Evolutionary conservation across 2,888 invertebrate genomes (phyloP).

Genomic region (Minunthozetes semirufus): DNA sequence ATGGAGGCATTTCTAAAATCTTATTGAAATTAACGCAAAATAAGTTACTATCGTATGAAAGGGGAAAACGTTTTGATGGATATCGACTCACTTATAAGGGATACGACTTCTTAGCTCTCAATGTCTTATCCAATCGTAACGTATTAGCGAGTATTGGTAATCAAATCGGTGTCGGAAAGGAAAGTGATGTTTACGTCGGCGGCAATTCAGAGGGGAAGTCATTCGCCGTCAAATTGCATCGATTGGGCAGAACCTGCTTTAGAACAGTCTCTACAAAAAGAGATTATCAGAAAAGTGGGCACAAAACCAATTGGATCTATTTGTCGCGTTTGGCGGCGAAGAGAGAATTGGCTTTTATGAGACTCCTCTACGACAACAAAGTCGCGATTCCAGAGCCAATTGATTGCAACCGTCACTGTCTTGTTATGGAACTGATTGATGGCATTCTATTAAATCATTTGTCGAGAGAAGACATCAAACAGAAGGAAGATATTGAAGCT

Average conservation of each 20-base stretch:
- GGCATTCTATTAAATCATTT: slow-evolving; percentile 50
- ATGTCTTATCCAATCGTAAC: slow-evolving; percentile 70
- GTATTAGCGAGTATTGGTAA: slow-evolving; percentile 83
- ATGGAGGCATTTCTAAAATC: slow-evolving; percentile 77
- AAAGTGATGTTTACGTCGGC: slow-evolving; percentile 91
- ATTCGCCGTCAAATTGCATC: slow-evolving; percentile 70
- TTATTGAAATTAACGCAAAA: slow-evolving; percentile 84
- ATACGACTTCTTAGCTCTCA: slow-evolving; percentile 92
- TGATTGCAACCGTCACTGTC: slow-evolving; percentile 86
- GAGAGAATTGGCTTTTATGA: slow-evolving; percentile 96
- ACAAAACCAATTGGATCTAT: slow-evolving; percentile 89
- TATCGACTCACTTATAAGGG: slow-evolving; percentile 90
- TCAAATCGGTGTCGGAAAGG: slow-evolving; percentile 98
- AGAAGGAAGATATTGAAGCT: slow-evolving; percentile 52
- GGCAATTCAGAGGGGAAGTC: slow-evolving; percentile 69
- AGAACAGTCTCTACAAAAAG: slow-evolving; percentile 89
- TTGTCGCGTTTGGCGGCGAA: slow-evolving; percentile 91
- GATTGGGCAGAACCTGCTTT: slow-evolving; percentile 91
- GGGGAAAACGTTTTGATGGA: slow-evolving; percentile 91
- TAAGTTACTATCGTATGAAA: slow-evolving; percentile 81
- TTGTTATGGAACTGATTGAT: slow-evolving; percentile 85
- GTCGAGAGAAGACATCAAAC: background rate
- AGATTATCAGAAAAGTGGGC: slow-evolving; percentile 82
- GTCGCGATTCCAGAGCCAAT: slow-evolving; percentile 94
- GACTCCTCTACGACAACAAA: slow-evolving; percentile 68